phyloP scores from a whole-genome alignment of 2,797 vertebrate genomes.

The Coranthus polyacanthus region DNA sequence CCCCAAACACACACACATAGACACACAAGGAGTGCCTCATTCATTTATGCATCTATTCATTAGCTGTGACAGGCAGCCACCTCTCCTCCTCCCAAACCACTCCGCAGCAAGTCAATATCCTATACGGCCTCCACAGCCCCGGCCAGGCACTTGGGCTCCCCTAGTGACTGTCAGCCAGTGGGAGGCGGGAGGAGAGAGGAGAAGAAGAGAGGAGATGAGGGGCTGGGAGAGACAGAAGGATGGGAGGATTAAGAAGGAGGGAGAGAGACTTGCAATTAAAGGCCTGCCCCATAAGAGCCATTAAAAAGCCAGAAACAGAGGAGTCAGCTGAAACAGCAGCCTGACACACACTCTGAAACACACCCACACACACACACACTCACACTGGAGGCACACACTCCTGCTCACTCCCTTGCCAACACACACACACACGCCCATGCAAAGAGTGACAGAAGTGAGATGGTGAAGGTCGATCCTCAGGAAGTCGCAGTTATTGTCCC shows the following conservation, averaged over 20 bases:
- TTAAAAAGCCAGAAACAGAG: conserved; percentile 82
- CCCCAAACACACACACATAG: conserved; percentile 29
- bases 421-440: conserved; percentile 48
- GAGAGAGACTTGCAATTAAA: conserved; percentile 84
- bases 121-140: conserved; percentile 75
- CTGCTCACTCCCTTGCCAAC: conserved; percentile 42
- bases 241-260: conserved; percentile 78
- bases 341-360: conserved; percentile 71
- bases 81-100: conserved; percentile 82
- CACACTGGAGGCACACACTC: conserved; percentile 45
- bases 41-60: conserved; percentile 86
- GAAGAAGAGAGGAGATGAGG: conserved; percentile 63
- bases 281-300: conserved; percentile 84
- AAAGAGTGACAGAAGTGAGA: conserved; percentile 78
- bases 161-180: conserved; percentile 79
- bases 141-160: conserved; percentile 74
- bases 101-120: conserved; percentile 84
- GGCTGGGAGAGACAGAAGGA: conserved; percentile 73
- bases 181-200: conserved; percentile 70
- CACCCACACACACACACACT: conserved; percentile 54
- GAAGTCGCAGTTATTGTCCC: conserved; percentile 81
- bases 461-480: conserved; percentile 83
- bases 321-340: conserved; percentile 81
- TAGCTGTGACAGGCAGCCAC: conserved; percentile 83
- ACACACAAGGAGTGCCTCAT: conserved; percentile 67